Conservation (phyloP, 2,113 vertebrate species). For the Peromyscus leucopus region DNA sequence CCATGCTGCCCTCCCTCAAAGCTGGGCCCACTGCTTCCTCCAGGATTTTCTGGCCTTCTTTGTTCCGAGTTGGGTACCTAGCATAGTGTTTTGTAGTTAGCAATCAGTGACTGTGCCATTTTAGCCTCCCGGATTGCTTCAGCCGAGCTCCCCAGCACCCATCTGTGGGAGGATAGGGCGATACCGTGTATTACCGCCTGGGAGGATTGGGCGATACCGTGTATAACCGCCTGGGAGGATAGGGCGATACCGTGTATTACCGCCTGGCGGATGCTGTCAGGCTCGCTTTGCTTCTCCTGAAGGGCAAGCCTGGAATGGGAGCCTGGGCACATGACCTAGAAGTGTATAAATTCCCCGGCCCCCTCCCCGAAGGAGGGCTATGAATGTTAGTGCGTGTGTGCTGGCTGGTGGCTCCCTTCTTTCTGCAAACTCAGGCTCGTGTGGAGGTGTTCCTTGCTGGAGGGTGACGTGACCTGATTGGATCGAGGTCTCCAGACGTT, state of each 20-base stretch:
- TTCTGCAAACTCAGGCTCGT: not conserved
- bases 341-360: not conserved
- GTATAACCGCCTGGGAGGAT: not conserved
- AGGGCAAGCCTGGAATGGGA: not conserved
- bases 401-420: not conserved
- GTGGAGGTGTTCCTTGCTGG: not conserved
- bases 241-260: not conserved
- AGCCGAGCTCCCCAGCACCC: not conserved
- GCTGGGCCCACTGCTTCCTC: not conserved
- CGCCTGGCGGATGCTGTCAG: not conserved
- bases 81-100: not conserved
- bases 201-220: not conserved
- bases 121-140: not conserved
- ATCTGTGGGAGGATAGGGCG: not conserved
- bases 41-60: not conserved
- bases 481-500: fast-evolving
- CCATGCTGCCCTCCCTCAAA: not conserved
- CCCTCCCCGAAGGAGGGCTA: not conserved
- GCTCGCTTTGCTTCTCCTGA: not conserved
- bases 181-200: not conserved
- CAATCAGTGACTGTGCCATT: not conserved
- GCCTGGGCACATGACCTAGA: not conserved
- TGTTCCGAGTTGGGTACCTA: not conserved
- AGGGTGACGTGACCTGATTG: not conserved
- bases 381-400: too few species aligned